A percentile compares a stretch with the other conserved stretches of the same genome.
Conservation (phyloP, 2,888 invertebrate species). For the Drosophila nr. fundita region DNA sequence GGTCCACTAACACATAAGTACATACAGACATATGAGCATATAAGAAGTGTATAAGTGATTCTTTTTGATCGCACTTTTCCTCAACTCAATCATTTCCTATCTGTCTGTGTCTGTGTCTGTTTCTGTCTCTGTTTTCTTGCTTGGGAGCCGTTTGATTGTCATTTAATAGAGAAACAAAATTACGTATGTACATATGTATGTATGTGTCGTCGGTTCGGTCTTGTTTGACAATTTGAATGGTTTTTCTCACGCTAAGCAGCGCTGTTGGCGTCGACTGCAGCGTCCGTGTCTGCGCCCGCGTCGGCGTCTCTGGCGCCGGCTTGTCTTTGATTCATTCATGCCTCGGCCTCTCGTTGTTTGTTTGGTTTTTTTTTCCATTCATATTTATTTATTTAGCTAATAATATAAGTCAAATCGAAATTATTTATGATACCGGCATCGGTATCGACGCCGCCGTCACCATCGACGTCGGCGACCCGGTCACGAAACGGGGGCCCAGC, state of each 20-base stretch:
- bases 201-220: constrained; percentile 21
- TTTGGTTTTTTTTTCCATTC: constrained; percentile 57
- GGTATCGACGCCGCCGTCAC: constrained; percentile 28
- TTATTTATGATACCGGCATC: constrained; percentile 74
- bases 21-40: background rate
- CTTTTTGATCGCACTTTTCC: constrained; percentile 25
- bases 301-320: constrained; percentile 58
- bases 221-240: constrained; percentile 73
- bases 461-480: constrained; percentile 41
- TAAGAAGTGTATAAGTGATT: constrained; percentile 14
- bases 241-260: constrained; percentile 76
- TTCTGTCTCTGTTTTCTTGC: constrained; percentile 8
- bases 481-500: constrained; percentile 42
- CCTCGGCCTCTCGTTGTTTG: constrained; percentile 54
- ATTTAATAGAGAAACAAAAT: constrained; percentile 62
- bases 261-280: constrained; percentile 37
- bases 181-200: constrained; percentile 63
- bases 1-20: background rate
- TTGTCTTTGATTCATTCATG: constrained; percentile 76
- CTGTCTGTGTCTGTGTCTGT: background rate
- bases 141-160: constrained; percentile 56
- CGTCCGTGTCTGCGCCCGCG: constrained; percentile 19
- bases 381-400: constrained; percentile 76
- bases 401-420: constrained; percentile 78
- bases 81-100: constrained; percentile 19